phyloP scores from a whole-genome alignment of 2,888 invertebrate species.

The Xanthorhoe designata region DNA sequence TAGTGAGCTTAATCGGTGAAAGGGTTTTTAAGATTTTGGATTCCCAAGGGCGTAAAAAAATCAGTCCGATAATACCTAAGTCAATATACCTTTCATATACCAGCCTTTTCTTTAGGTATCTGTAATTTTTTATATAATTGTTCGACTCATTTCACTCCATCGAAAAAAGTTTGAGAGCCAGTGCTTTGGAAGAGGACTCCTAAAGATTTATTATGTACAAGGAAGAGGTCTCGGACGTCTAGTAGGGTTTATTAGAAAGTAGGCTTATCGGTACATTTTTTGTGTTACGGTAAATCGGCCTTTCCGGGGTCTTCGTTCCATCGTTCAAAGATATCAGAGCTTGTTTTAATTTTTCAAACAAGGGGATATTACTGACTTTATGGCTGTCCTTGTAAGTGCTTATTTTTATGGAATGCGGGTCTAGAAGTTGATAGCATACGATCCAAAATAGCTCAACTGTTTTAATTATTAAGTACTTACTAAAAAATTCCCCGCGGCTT shows the following conservation, averaged over 20 bases:
- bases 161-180: slow-evolving; percentile 63
- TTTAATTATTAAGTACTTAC: too few species aligned
- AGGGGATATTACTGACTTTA: not conserved
- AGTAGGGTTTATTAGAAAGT: slow-evolving; percentile 82
- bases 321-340: slow-evolving; percentile 29
- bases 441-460: not conserved
- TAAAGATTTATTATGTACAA: slow-evolving; percentile 84
- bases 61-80: too few species aligned
- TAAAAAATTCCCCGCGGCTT: too few species aligned
- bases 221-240: slow-evolving; percentile 73
- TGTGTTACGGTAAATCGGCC: slow-evolving; percentile 79
- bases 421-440: not conserved
- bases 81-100: too few species aligned
- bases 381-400: not conserved
- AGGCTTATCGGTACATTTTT: slow-evolving; percentile 82
- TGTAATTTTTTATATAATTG: too few species aligned
- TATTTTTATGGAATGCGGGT: not conserved
- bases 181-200: slow-evolving; percentile 69
- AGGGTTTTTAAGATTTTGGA: too few species aligned
- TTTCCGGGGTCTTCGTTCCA: slow-evolving; percentile 48
- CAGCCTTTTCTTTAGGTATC: too few species aligned
- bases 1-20: too few species aligned
- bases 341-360: slow-evolving; percentile 24
- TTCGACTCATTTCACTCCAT: too few species aligned
- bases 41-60: too few species aligned